Base-by-base conservation (phyloP, 2,797 vertebrate species). In the Prunella strophiata region DNA sequence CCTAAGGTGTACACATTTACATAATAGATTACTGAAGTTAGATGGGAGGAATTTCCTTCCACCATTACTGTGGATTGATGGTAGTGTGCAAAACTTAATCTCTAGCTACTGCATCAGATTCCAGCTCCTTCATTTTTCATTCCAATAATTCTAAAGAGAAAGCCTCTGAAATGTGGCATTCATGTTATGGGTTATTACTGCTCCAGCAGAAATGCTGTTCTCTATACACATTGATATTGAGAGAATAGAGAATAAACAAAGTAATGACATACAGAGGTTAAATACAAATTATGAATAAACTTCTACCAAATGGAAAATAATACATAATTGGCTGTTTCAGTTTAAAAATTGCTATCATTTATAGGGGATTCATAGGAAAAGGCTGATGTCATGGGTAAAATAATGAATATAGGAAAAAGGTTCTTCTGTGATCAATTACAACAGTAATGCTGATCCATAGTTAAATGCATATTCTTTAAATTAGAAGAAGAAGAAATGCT, bases 11-110 rank as follows among this genome's bases (percentile, higher is more conserved):
- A 59, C 4, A 62, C 43, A 91, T 93, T 87, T 85, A 45, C 29
- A 63, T 87, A 87, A 91, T 15, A 92, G 43, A 92, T 93, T 63
- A 55, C 18, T 70, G 32, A 84, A 78, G 15, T 55, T 67, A 45
- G 23, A 42, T 45, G 22, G 65, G 21, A 88, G 21, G 27, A 17
- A 73, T 85, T 92, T 79, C 45, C 36, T 17, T 81, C 22, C 32
- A 18, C 10, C 29, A 16, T 76, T 67, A 66, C 5, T n/a, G 7
- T 52, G 32, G 54, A 90, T 66, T 85, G 38, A 83, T 88, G 73
- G 30, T n/a, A 54, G 11, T 8, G 2, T 38, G 12, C 29, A 26
- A 23, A 59, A 20, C 21, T 67, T 81, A 86, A 34, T 58, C 26
- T 74, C 42, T 65, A 83, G 16, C 29, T 10, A 54, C 9, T 61